Base-by-base conservation (phyloP, 2,888 invertebrate genomes). In the Drosophila hamatofila region DNA sequence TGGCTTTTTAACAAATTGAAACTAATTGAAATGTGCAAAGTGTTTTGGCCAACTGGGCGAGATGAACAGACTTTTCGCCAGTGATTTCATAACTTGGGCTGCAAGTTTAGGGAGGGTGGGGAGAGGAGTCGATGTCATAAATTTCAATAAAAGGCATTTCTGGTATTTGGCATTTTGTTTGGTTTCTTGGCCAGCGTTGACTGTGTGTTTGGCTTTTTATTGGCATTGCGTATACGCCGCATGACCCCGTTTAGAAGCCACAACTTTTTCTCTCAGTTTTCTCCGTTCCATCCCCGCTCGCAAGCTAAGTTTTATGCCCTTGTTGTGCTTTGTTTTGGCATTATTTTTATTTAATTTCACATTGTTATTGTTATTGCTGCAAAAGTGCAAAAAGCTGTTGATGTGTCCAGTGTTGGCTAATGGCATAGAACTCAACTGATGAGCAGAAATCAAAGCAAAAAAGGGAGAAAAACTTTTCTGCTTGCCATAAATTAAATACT, bases 21-120 rank as follows among this genome's bases (percentile, higher is more conserved):
- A 82, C 88, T 89, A 89, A 86, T 89, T 86, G 82, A 80, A 89
- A 74, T 78, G 78, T 75, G 70, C 74, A 25, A 25, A 54, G 54
- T 14, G 37, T 14, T 30, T 18, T 12, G 18, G 35, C 35, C 35
- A 35, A 16, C 35, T 33, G 35, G 52, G 6, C 23, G 23, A n/a
- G 33, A 33, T 5, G 42, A 9, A 11, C 23, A 8, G 67, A 49
- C 54, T 57, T 70, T 59, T 57, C 30, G 44, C 59, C 59, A 49
- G 52, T 59, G 74, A 65, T 70, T 74, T 64, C 61, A 66, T 66
- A 74, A 60, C 44, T 63, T 9, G 35, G 59, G n/a, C 37, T 27
- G 66, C 46, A 27, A 21, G 7, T n/a, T 21, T 5, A 18, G 8
- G 1, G 3, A 8, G 2, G 14, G 16, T 0, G n/a, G n/a, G 39